Evolutionary conservation across 1,140 invertebrate genomes (phyloP).

Genomic region (Musca vetustissima): DNA sequence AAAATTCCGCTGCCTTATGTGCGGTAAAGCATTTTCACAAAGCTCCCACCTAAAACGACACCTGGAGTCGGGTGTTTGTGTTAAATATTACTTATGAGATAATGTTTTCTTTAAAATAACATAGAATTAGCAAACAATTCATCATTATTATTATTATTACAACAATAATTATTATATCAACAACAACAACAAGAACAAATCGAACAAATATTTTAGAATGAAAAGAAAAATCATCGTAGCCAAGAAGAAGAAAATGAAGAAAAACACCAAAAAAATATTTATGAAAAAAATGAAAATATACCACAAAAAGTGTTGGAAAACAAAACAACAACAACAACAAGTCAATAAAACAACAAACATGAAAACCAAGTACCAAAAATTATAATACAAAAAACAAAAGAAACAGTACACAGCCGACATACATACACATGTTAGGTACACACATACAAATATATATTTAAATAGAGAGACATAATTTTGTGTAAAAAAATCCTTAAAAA

Average conservation of each 20-base stretch:
- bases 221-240: neutral
- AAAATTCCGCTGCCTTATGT: conserved; percentile 58
- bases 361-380: conserved; percentile 23
- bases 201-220: neutral
- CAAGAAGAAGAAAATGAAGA: too few relatives aligned
- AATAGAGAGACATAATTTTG: conserved; percentile 17
- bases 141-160: conserved; percentile 21
- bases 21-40: conserved; percentile 57
- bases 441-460: conserved; percentile 13
- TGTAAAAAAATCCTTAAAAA: neutral
- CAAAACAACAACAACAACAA: too few relatives aligned
- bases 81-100: conserved; percentile 58
- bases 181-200: neutral
- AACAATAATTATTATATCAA: neutral
- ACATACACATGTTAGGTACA: conserved; percentile 36
- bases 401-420: conserved; percentile 28
- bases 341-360: too few relatives aligned
- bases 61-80: conserved; percentile 56
- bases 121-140: conserved; percentile 42
- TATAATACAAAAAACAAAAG: neutral
- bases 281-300: conserved; percentile 9
- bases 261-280: neutral
- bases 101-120: conserved; percentile 57
- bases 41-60: conserved; percentile 57
- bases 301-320: neutral